Percentiles rank a stretch among this genome's conserved stretches.
phyloP scores from a whole-genome alignment of 2,797 vertebrate species.

The Eurystomus glaucurus region DNA sequence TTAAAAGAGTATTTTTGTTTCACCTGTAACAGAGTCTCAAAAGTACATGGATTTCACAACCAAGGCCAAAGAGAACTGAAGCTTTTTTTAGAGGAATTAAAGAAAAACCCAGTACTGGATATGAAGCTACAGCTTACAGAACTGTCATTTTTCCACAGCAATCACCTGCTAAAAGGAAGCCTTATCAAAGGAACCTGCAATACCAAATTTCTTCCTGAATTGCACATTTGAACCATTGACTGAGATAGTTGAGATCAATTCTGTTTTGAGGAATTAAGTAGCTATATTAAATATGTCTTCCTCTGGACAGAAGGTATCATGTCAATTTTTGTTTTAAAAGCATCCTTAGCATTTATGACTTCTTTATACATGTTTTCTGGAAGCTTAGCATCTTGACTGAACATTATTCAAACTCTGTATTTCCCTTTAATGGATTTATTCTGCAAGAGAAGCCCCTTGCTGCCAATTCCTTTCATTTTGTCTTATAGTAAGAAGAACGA shows the following conservation, averaged over 20 bases:
- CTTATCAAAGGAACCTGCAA: background rate
- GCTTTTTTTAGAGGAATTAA: fast-evolving
- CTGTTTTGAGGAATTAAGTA: background rate
- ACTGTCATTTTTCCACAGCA: background rate
- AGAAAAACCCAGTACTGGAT: background rate
- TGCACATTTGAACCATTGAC: background rate
- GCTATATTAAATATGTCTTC: background rate
- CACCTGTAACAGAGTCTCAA: background rate
- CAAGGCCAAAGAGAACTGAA: fast-evolving
- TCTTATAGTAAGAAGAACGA: background rate
- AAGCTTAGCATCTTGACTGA: background rate
- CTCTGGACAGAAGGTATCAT: background rate
- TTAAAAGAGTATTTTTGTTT: background rate
- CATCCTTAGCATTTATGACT: background rate
- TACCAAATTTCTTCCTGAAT: background rate
- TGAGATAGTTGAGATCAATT: fast-evolving
- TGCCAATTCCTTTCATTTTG: background rate
- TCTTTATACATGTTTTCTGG: background rate
- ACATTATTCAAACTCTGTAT: background rate
- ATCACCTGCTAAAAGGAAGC: background rate
- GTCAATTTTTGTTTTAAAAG: background rate
- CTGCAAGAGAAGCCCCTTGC: background rate
- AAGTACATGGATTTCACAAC: background rate
- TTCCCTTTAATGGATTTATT: background rate
- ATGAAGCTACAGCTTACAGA: background rate